Conservation (phyloP, 2,113 vertebrate species). For the Agelaius phoeniceus region DNA sequence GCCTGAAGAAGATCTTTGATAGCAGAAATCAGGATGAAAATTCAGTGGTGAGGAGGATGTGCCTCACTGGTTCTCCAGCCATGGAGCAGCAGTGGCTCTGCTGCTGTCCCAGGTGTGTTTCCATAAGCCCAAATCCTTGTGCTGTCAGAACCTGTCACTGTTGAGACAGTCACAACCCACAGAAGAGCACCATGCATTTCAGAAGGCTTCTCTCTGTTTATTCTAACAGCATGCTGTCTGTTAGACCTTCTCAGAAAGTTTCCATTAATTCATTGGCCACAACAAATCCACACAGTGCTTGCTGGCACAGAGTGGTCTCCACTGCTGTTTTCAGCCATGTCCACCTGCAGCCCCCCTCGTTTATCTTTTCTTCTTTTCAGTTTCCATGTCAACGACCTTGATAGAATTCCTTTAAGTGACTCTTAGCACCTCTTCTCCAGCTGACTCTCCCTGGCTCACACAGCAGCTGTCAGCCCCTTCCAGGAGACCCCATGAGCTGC, state of each 20-base stretch:
- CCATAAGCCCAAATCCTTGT: background rate
- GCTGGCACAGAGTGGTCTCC: background rate
- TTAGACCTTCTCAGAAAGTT: background rate
- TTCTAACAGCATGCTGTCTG: background rate
- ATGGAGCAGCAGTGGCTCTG: background rate
- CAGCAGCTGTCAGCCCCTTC: background rate
- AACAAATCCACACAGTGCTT: background rate
- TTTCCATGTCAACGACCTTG: background rate
- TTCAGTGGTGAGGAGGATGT: background rate
- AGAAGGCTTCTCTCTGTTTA: background rate
- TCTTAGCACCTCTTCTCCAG: background rate
- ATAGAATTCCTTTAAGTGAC: background rate
- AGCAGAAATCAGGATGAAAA: background rate
- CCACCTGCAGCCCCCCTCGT: background rate
- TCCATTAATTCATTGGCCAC: background rate
- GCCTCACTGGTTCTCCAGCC: accelerated
- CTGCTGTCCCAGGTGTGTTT: accelerated
- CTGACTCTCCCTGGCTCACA: background rate
- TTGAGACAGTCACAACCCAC: background rate
- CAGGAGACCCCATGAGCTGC: background rate
- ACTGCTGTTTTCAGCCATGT: background rate
- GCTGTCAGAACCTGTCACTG: background rate
- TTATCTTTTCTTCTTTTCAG: background rate
- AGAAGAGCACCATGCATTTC: background rate
- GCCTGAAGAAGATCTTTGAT: background rate